phyloP scores from a whole-genome alignment of 2,797 vertebrate species.

The Coreius guichenoti region DNA sequence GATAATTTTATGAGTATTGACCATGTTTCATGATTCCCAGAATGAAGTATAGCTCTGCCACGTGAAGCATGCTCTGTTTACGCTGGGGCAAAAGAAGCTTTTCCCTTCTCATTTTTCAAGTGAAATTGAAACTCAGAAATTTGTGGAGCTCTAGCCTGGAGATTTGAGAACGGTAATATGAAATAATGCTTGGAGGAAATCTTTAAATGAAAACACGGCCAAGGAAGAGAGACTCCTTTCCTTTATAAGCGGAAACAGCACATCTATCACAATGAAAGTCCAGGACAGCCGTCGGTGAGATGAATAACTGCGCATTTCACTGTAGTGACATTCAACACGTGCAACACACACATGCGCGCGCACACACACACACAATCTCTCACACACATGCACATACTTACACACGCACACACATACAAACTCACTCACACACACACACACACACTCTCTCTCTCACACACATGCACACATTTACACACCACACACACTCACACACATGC shows the following conservation, averaged over 20 bases:
- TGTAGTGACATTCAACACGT: background rate
- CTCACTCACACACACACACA: too few relatives aligned
- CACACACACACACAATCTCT: too few relatives aligned
- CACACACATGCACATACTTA: too few relatives aligned
- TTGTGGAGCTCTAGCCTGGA: constrained; percentile 46
- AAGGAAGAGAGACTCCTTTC: constrained; percentile 1
- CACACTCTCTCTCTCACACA: too few relatives aligned
- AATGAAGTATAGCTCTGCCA: constrained; percentile 9
- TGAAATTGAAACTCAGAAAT: constrained; percentile 56
- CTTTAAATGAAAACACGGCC: constrained; percentile 11
- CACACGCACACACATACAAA: too few relatives aligned
- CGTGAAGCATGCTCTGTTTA: constrained; percentile 38
- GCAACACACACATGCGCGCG: background rate
- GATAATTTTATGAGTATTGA: constrained; percentile 64
- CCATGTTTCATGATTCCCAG: constrained; percentile 55
- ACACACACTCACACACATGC: too few relatives aligned
- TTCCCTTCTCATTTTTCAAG: constrained; percentile 51
- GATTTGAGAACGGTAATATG: constrained; percentile 36
- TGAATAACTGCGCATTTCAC: background rate
- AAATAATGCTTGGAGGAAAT: constrained; percentile 30
- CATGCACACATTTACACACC: too few relatives aligned
- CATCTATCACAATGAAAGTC: constrained; percentile 4
- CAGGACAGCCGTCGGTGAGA: background rate
- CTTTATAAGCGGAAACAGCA: background rate
- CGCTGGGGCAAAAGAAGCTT: background rate